Evolutionary conservation across 2,888 invertebrate species (phyloP), one percentile per base, ranked within the genome.

Genomic region (Eupithecia subfuscata): DNA sequence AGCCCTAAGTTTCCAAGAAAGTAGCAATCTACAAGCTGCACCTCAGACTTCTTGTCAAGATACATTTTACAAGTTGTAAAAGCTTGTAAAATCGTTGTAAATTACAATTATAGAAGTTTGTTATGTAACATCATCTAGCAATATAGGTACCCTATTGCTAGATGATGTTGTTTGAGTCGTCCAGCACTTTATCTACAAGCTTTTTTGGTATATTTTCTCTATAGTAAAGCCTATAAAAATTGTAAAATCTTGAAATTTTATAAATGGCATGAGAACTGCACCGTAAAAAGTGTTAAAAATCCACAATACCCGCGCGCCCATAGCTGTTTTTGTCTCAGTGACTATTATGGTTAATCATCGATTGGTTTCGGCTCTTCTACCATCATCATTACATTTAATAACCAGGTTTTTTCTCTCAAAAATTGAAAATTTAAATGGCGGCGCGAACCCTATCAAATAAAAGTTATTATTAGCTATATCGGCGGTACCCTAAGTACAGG

Each of bases 401-500:
- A 72, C 72, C 74, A 64, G 43, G 52, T 73, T 77, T 75, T 74
- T 74, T 74, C 71, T 70, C 64, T 34, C 30, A 77, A 75, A 77
- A 56, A 77, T 75, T 72, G 60, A 73, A 37, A 77, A 40, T 48
- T 74, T 74, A 64, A 70, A 45, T 70, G 34, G 52, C 48, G 34
- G 60, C 60, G 64, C 34, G 64, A 64, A 64, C 30, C 63, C 70
- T 60, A 56, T 25, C 25, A 25, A 60, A 60, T 60, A 64, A 74
- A 73, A 73, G 65, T 75, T 64, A 64, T 64, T 64, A 64, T 64
- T 34, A 74, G 73, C 22, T 74, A 40, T 70, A 60, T 22, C 77
- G 69, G 76, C 75, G 75, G 68, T 40, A 30, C 45, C 43, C 56
- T 79, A 79, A 81, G 80, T 80, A 72, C 72, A 79, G 80, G 64